Conservation (phyloP, 1,140 invertebrate genomes). For the Drosophila triauraria region DNA sequence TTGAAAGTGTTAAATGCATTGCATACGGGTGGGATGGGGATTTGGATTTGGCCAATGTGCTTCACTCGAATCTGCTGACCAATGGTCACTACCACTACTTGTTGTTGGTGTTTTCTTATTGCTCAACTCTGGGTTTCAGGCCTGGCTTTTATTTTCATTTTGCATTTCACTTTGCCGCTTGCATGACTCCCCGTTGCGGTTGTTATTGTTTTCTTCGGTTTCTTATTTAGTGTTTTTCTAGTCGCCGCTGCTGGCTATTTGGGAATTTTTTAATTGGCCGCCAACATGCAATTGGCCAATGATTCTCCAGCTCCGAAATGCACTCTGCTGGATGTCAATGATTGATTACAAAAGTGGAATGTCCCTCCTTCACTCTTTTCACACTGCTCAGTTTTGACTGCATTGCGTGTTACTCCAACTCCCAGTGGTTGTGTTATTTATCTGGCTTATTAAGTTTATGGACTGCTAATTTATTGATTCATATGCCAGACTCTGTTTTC, state of each 20-base stretch:
- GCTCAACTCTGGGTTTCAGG: constrained; percentile 49
- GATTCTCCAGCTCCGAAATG: constrained; percentile 36
- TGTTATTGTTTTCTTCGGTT: constrained; percentile 8
- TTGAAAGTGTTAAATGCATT: constrained; percentile 81
- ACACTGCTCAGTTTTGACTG: constrained; percentile 5
- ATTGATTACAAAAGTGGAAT: constrained; percentile 57
- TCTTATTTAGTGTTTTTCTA: constrained; percentile 15
- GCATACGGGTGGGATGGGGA: constrained; percentile 43
- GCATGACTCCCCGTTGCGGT: constrained; percentile 50
- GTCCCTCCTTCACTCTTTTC: constrained; percentile 4
- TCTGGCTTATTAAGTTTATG: constrained; percentile 71
- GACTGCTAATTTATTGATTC: constrained; percentile 74
- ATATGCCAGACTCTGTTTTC: constrained; percentile 39
- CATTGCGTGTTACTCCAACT: constrained; percentile 32
- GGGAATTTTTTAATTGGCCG: constrained; percentile 64
- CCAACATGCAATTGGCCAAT: constrained; percentile 65
- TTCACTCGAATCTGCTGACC: constrained; percentile 64
- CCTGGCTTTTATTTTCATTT: constrained; percentile 55
- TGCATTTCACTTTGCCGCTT: constrained; percentile 74
- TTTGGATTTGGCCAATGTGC: constrained; percentile 51
- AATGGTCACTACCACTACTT: constrained; percentile 34
- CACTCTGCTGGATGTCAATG: constrained; percentile 56
- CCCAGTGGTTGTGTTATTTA: constrained; percentile 50
- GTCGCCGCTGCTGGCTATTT: constrained; percentile 12
- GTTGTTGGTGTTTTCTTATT: constrained; percentile 51